Base-by-base conservation (phyloP, 2,888 invertebrate genomes). In the Eristalis arbustorum region DNA sequence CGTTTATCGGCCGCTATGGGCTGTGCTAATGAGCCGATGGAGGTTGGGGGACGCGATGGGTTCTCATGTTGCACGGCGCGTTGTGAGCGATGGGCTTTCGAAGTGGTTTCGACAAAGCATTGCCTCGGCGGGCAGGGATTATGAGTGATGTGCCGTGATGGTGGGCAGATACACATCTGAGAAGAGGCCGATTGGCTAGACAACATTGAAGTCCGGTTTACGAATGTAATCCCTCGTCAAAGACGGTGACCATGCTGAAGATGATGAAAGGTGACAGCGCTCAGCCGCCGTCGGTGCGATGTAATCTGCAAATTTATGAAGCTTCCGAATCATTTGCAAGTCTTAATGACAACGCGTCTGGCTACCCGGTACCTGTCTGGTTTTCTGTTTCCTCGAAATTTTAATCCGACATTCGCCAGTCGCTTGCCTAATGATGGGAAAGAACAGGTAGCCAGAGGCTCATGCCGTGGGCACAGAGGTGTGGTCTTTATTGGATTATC, bases 1-100 rank as follows among this genome's bases (percentile, higher is more conserved):
- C n/a, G 62, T 68, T 72, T 83, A 83, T 83, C 82, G 69, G 81
- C 66, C 71, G 23, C 64, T 56, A 74, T 49, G 66, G 25, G 5
- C 56, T 57, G n/a, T n/a, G 64, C 63, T 64, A 64, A 74, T 64
- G 73, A 64, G 37, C 56, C 18, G 49, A 10, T 49, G 18, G 49
- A 49, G 49, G 18, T 49, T 49, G 18, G 49, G 18, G 8, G 49
- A 49, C 8, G n/a, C 18, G 37, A 37, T 13, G 37, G 37, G 34
- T 11, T 37, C 2, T 37, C 37, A 13, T 49, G 49, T 49, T n/a
- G 18, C 49, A 1, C 49, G n/a, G n/a, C 0, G 1, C 1, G 6
- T 0, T 1, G 6, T 49, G 49, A 18, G 49, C 1, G 49, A 49
- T 49, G 49, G 1, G 49, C 18, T 49, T 49, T 49, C 1, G 49